Conservation (phyloP, 2,113 vertebrate species). For the Petromus typicus region DNA sequence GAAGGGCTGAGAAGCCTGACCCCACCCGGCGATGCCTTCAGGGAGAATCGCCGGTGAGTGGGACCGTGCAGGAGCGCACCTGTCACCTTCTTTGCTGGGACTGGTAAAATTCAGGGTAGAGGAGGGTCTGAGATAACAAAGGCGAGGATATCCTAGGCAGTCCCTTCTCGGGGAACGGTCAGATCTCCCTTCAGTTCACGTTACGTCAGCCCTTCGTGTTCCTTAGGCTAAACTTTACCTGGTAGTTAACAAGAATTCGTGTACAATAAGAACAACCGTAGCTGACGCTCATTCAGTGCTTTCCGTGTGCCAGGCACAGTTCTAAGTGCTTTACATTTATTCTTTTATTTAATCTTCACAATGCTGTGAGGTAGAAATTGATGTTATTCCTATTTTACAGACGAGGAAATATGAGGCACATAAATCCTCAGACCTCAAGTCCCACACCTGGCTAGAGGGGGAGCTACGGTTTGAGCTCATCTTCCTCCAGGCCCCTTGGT, state of each 20-base stretch:
- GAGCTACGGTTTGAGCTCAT: not conserved
- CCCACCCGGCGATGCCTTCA: not conserved
- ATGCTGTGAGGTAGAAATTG: not conserved
- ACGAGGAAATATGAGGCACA: constrained; percentile 8
- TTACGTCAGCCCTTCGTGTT: not conserved
- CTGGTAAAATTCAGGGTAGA: not conserved
- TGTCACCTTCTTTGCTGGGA: constrained; percentile 18
- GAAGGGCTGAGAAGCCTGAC: not conserved
- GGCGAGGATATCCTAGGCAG: not conserved
- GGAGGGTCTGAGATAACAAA: constrained; percentile 7
- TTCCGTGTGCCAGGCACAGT: constrained; percentile 25
- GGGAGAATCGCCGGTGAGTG: not conserved
- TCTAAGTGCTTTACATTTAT: not conserved
- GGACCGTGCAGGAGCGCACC: not conserved
- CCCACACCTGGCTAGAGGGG: not conserved
- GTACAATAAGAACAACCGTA: constrained; percentile 13
- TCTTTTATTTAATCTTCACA: constrained; percentile 41
- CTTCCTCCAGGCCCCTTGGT: not conserved
- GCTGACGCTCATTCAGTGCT: not conserved
- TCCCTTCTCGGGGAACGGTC: not conserved
- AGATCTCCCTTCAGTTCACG: not conserved
- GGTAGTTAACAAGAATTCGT: not conserved
- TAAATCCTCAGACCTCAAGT: not conserved
- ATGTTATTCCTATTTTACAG: constrained; percentile 42
- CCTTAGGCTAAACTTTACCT: not conserved